Evolutionary conservation across 2,888 invertebrate species (phyloP), one percentile per base, ranked within the genome.

Genomic region (Tenthredo distinguenda): DNA sequence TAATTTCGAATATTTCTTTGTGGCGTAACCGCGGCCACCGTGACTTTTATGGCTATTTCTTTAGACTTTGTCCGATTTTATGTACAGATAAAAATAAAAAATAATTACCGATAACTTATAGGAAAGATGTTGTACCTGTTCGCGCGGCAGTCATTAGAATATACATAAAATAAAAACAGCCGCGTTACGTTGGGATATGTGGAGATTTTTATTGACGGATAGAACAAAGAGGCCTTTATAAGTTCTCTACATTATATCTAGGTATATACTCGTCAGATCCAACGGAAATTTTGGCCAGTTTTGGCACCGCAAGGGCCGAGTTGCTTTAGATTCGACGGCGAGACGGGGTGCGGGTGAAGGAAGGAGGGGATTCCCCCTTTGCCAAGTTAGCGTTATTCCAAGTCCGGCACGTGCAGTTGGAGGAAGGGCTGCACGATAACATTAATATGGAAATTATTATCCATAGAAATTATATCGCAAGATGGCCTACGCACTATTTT

Each of bases 391-490:
- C 89, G 89, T 90, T 91, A 91, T 91, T 83, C 91, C 90, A 89
- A 91, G 90, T 91, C 91, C 89, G 89, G 90, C 90, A 90, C 90
- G 90, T 91, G 90, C 89, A 88, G 87, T 85, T 87, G 86, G 87
- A 88, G 88, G 86, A 87, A 68, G 89, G 88, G 87, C 84, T 85
- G 87, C 87, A 89, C 40, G 68, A 91, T 90, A 91, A 91, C 90
- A 89, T 91, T 91, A 90, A 89, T 90, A 89, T 90, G 90, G 89
- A 90, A 91, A 91, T 91, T 90, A 90, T 91, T 91, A 89, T 89
- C 88, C 89, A 86, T 62, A 34, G 84, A 81, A 84, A 40, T 55
- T 43, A 76, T 37, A 55, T 65, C 62, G 37, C 55, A 15, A 47
- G 72, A 62, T 81, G 81, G 62, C 26, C 62, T 81, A 0, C 2